Evolutionary conservation across 1,140 invertebrate species (phyloP), one percentile per base, ranked within the genome.

Genomic region (Drosophila truncata): DNA sequence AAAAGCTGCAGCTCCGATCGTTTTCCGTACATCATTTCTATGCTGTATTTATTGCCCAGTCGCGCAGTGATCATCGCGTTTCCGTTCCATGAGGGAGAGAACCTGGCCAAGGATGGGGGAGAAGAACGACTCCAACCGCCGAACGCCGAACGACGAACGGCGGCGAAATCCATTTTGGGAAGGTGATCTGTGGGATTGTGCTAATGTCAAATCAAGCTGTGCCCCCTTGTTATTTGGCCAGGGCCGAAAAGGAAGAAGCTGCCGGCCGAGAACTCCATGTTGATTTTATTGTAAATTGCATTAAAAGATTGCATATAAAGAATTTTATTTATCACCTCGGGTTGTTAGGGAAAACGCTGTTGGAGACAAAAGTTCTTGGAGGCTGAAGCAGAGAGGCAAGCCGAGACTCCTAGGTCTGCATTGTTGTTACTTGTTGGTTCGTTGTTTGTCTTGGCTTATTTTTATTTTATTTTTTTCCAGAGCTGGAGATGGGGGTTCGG

Each of bases 121-220:
- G 55, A 33, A 42, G 54, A 67, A 52, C 47, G 23, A 44, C n/a
- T n/a, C n/a, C n/a, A n/a, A n/a, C n/a, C 50, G 61, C 58, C 57
- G 47, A 65, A 14, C 69, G 57, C 47, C 79, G 69, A 61, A 64
- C 61, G 62, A 10, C 44, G 44, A 50, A 46, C 84, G 84, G 84
- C 84, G 84, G 84, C 78, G 74, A 90, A 90, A 90, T 85, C 85
- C 85, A 90, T 90, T 90, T 90, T 90, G 82, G 85, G 85, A 91
- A 90, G 85, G 85, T 90, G 85, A 90, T 90, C 85, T 90, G 85
- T 90, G 85, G 85, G 85, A 90, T 90, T 90, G 91, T 92, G 91
- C 91, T 92, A 92, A 92, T 92, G 91, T 92, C 91, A 92, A 91
- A 92, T 92, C 91, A 92, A 92, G 91, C 91, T 92, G 91, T 92